Evolutionary conservation across 2,888 invertebrate species (phyloP).

Genomic region (Caenorhabditis drosophilae): DNA sequence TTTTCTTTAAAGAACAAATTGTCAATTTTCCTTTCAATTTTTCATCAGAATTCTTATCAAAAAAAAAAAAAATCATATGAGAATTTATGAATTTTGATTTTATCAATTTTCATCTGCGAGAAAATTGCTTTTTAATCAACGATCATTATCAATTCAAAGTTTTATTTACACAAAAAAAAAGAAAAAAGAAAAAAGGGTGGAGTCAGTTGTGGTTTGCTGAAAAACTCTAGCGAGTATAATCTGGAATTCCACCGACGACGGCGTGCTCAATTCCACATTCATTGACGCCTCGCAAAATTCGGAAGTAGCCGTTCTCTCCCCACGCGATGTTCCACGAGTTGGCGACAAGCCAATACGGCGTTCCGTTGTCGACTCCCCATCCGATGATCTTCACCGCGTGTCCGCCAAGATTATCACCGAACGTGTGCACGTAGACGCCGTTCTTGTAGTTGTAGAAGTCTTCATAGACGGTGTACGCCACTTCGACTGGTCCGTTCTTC

Average conservation of each 20-base stretch:
- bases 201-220: too few species aligned
- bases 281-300: slow-evolving; percentile 31
- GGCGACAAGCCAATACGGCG: slow-evolving; percentile 85
- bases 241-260: slow-evolving; percentile 42
- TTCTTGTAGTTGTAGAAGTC: slow-evolving; percentile 85
- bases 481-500: slow-evolving; percentile 83
- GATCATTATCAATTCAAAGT: too few species aligned
- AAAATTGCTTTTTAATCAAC: too few species aligned
- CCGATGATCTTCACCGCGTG: slow-evolving; percentile 86
- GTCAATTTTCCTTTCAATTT: too few species aligned
- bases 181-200: too few species aligned
- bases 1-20: too few species aligned
- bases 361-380: slow-evolving; percentile 80
- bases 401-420: slow-evolving; percentile 78
- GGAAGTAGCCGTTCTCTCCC: slow-evolving; percentile 77
- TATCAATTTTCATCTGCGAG: too few species aligned
- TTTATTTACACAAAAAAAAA: too few species aligned
- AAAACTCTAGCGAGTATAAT: too few species aligned
- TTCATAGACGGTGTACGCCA: slow-evolving; percentile 83
- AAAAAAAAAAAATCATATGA: too few species aligned
- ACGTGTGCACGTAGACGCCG: slow-evolving; percentile 72
- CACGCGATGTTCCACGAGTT: slow-evolving; percentile 92
- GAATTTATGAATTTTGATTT: too few species aligned
- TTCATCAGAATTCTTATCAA: too few species aligned
- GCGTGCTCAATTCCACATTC: slow-evolving; percentile 45